Evolutionary conservation across 2,888 invertebrate genomes (phyloP), one percentile per base, ranked within the genome.

Genomic region (Urechis unicinctus): DNA sequence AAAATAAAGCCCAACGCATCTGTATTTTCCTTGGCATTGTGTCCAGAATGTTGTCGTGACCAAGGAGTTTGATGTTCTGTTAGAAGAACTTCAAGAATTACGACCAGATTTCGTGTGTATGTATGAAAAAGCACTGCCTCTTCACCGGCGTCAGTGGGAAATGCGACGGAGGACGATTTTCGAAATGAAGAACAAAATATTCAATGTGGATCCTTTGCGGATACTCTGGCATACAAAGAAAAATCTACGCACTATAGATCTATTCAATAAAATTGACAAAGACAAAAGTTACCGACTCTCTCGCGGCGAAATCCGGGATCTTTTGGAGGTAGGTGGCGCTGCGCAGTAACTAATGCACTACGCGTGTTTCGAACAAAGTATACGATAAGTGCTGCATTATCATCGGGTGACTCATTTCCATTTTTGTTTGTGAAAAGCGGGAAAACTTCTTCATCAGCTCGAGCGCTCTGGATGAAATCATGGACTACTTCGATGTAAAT

Each of bases 1-100:
- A n/a, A n/a, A n/a, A n/a, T n/a, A n/a, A n/a, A n/a, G n/a, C n/a
- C n/a, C n/a, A n/a, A n/a, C n/a, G n/a, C n/a, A n/a, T n/a, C n/a
- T n/a, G n/a, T n/a, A n/a, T n/a, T n/a, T n/a, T n/a, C n/a, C n/a
- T n/a, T n/a, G n/a, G n/a, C n/a, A n/a, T n/a, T n/a, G n/a, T 54
- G 21, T 57, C 3, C 61, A 73, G 73, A 70, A 69, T n/a, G 55
- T 71, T 1, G 66, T 72, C n/a, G 73, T 73, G 3, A 71, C 71
- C 60, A 68, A 68, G 50, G 68, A 70, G 25, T 73, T 73, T 51
- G 66, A 68, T 30, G 52, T 52, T 1, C 55, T 69, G 13, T 56
- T 72, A 22, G 61, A 67, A n/a, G 61, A 68, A 28, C 60, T 73
- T 2, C 65, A 64, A 21, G 53, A 61, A 17, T 54, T 52, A 3